Evolutionary conservation across 2,888 invertebrate species (phyloP).

Genomic region (Dasypogon diadema): DNA sequence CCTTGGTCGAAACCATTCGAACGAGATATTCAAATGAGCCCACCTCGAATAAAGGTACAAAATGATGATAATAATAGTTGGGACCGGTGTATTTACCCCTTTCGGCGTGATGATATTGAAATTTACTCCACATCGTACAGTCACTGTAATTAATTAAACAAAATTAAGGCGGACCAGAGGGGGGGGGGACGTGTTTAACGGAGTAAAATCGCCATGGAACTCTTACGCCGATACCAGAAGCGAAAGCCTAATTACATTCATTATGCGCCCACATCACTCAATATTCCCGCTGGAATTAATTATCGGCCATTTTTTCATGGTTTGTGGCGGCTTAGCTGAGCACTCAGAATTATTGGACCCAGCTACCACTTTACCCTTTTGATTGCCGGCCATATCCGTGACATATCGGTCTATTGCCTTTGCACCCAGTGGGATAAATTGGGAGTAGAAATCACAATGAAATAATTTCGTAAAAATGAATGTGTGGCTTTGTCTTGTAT

Average conservation of each 20-base stretch:
- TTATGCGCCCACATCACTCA: slow-evolving; percentile 34
- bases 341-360: slow-evolving; percentile 4
- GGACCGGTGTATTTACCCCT: slow-evolving; percentile 45
- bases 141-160: slow-evolving; percentile 47
- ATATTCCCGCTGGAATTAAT: slow-evolving; percentile 21
- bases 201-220: slow-evolving; percentile 5
- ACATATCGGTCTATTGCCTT: no score
- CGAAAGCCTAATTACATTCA: slow-evolving; percentile 38
- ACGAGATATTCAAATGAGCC: slow-evolving; percentile 47
- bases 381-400: slow-evolving; percentile 4
- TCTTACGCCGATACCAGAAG: slow-evolving; percentile 9
- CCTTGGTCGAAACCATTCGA: slow-evolving; percentile 16
- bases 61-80: slow-evolving; percentile 33
- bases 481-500: no score
- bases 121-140: slow-evolving; percentile 41
- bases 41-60: slow-evolving; percentile 16
- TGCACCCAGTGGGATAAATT: no score
- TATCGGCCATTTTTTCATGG: slow-evolving; percentile 38
- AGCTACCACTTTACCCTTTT: neutral
- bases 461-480: no score
- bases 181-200: slow-evolving; percentile 17
- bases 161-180: slow-evolving; percentile 11
- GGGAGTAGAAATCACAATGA: no score
- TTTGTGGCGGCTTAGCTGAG: slow-evolving; percentile 8
- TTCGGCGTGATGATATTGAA: slow-evolving; percentile 39